Evolutionary conservation across 2,888 invertebrate genomes (phyloP).

Genomic region (Ernsta delagoae): DNA sequence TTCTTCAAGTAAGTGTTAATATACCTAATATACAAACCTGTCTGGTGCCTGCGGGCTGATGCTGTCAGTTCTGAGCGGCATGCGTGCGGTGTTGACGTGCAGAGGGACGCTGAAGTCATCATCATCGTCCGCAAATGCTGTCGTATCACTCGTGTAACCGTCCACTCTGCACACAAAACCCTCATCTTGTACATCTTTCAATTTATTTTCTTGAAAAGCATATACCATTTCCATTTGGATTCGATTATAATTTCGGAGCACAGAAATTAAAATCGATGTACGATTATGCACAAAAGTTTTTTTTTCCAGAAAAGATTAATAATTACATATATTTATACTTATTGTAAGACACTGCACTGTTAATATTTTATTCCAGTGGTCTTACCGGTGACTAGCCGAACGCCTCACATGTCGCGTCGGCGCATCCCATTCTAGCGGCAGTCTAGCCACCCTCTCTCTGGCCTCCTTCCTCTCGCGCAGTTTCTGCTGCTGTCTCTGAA

Average conservation of each 20-base stretch:
- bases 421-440: constrained; percentile 87
- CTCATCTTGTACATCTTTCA: neutral
- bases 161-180: constrained; percentile 80
- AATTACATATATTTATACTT: neutral
- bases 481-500: constrained; percentile 93
- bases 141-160: constrained; percentile 92
- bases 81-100: constrained; percentile 86
- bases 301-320: too few species aligned
- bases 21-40: constrained; percentile 59
- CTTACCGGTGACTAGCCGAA: constrained; percentile 79
- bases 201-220: neutral
- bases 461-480: constrained; percentile 91
- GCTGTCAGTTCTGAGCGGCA: constrained; percentile 69
- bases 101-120: constrained; percentile 89
- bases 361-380: too few species aligned
- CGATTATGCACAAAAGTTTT: too few species aligned
- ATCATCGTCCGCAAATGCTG: constrained; percentile 91
- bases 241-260: too few species aligned
- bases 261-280: too few species aligned
- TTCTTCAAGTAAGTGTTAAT: too few species aligned
- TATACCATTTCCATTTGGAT: too few species aligned
- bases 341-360: too few species aligned
- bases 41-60: constrained; percentile 78
- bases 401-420: constrained; percentile 77
- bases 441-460: constrained; percentile 89